phyloP scores from a whole-genome alignment of 2,113 vertebrate species.

The Mixornis gularis region DNA sequence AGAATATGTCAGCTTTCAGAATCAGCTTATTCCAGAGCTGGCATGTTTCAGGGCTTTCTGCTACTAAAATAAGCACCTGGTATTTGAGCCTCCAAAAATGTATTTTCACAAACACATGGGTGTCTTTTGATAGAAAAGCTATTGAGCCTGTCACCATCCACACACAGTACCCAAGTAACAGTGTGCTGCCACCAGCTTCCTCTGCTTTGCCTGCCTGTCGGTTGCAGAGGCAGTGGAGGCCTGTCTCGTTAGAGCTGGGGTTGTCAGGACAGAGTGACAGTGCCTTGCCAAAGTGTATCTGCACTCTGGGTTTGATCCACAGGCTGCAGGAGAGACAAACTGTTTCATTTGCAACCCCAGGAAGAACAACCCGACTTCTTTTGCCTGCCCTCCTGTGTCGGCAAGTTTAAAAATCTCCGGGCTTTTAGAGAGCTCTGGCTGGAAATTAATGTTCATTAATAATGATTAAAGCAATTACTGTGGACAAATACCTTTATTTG shows the following conservation, averaged over 20 bases:
- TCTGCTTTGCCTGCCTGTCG: accelerated
- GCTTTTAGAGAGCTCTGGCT: neutral
- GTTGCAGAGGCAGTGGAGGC: neutral
- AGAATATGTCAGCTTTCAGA: constrained; percentile 40
- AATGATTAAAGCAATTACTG: neutral
- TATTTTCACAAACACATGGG: constrained; percentile 39
- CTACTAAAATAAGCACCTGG: constrained; percentile 50
- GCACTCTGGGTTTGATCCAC: neutral
- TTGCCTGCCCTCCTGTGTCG: neutral
- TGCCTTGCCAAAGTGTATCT: neutral
- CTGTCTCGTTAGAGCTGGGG: neutral
- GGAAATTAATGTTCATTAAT: neutral
- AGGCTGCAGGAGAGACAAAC: neutral
- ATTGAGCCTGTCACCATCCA: neutral
- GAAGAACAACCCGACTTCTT: neutral
- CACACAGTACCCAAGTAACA: neutral
- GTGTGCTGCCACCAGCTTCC: neutral
- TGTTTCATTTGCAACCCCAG: neutral
- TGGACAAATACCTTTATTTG: neutral
- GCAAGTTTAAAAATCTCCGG: neutral
- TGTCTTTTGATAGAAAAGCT: constrained; percentile 49
- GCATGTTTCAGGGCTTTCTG: constrained; percentile 33
- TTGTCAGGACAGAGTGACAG: neutral
- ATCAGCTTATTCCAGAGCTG: constrained; percentile 34
- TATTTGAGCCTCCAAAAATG: constrained; percentile 47